phyloP scores from a whole-genome alignment of 2,888 invertebrate species.

The Machimus atricapillus region DNA sequence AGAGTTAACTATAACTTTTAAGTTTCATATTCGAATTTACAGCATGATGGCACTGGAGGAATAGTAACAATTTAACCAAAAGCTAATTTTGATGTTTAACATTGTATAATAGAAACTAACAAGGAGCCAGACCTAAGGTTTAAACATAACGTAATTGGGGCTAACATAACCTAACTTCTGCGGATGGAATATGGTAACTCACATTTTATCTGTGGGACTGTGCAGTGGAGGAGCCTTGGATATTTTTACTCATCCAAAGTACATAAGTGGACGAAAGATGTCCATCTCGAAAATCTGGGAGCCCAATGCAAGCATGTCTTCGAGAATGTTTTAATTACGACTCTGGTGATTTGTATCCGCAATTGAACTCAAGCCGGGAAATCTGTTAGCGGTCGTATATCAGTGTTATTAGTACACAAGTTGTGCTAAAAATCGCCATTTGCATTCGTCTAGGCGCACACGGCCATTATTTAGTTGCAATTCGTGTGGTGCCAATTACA shows the following conservation, averaged over 20 bases:
- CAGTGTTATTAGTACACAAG: not conserved
- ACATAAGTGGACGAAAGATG: not conserved
- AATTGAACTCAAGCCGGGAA: not conserved
- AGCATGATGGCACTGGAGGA: too few relatives aligned
- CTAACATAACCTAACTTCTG: not conserved
- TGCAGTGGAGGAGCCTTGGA: not conserved
- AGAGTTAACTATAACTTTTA: too few relatives aligned
- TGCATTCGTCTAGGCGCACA: not conserved
- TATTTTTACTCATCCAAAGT: not conserved
- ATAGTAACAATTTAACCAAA: too few relatives aligned
- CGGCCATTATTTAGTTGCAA: not conserved
- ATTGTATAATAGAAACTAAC: too few relatives aligned
- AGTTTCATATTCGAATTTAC: too few relatives aligned
- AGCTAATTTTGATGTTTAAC: too few relatives aligned
- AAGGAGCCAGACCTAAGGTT: too few relatives aligned
- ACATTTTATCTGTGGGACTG: not conserved
- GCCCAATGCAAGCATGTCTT: not conserved
- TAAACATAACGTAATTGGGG: too few relatives aligned
- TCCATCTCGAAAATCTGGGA: not conserved
- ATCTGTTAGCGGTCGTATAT: not conserved
- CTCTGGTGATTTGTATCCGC: not conserved
- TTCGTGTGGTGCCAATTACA: slow-evolving; percentile 12
- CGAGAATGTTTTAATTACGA: not conserved
- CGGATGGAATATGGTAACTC: not conserved
- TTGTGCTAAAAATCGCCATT: not conserved